Evolutionary conservation across 2,113 vertebrate species (phyloP).

Genomic region (Thalassoma bifasciatum): DNA sequence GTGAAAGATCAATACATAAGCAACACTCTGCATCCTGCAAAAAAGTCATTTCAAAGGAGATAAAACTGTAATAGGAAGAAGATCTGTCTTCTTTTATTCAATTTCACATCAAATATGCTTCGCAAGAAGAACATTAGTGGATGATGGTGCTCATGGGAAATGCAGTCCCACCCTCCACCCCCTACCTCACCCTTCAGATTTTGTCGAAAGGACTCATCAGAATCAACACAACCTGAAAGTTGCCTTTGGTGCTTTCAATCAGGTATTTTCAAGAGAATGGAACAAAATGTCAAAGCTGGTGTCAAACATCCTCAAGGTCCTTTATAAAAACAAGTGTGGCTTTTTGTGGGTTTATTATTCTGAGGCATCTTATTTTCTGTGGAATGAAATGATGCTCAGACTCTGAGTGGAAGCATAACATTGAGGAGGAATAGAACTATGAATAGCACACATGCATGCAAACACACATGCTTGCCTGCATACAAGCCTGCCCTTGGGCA

Average conservation of each 20-base stretch:
- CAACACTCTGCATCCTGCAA: no score
- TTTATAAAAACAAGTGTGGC: constrained; percentile 9
- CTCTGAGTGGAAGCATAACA: constrained; percentile 31
- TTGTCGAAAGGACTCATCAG: no score
- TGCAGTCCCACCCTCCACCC: no score
- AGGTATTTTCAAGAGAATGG: neutral
- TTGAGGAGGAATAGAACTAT: constrained; percentile 27
- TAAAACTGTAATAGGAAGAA: no score
- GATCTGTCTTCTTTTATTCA: no score
- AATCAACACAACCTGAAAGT: neutral
- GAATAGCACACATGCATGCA: constrained; percentile 32
- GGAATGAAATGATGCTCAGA: constrained; percentile 35
- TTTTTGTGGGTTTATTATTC: constrained; percentile 22
- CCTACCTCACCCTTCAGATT: no score
- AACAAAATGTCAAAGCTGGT: constrained; percentile 20
- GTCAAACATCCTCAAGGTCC: constrained; percentile 11
- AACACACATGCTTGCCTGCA: neutral
- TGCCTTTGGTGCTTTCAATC: neutral
- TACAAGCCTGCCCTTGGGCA: neutral
- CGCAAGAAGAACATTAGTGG: no score
- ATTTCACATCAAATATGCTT: no score
- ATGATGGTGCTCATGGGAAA: no score
- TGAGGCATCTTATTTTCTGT: constrained; percentile 32
- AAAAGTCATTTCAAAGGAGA: no score
- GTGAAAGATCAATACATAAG: no score